A percentile compares a stretch with the other conserved stretches of the same genome.
These are phyloP conservation scores for Clitarchus hookeri DNA, from an alignment of 2,888 invertebrate species.

Conservation along the genomic window DNA sequence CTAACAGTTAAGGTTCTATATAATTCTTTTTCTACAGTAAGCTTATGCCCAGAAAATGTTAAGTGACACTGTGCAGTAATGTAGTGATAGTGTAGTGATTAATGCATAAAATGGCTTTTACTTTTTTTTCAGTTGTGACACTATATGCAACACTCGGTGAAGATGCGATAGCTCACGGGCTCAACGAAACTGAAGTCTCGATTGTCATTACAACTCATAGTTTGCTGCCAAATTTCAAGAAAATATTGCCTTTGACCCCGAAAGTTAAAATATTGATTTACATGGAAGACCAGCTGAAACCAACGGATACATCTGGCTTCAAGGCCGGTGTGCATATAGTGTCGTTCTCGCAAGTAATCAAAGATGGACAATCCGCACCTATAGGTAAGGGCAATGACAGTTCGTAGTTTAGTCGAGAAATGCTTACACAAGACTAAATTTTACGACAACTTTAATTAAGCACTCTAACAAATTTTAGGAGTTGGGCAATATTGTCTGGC, in stretches of 20 bases:
- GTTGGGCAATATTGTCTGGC: no score
- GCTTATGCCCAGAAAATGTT: no score
- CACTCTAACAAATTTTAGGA: no score
- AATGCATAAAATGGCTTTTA: conserved; percentile 33
- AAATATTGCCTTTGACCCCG: conserved; percentile 73
- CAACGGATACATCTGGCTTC: conserved; percentile 70
- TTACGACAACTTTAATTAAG: no score
- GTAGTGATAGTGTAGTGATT: no score
- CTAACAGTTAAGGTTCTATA: no score
- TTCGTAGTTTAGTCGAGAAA: no score
- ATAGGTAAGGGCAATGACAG: conserved; percentile 41
- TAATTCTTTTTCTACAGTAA: no score
- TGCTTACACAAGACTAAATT: no score
- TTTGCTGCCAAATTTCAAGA: conserved; percentile 86
- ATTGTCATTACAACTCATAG: conserved; percentile 93
- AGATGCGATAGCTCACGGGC: conserved; percentile 94
- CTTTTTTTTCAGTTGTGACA: conserved; percentile 75
- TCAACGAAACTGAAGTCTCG: conserved; percentile 94
- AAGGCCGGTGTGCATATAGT: conserved; percentile 73
- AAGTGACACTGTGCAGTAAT: no score
- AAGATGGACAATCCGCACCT: conserved; percentile 56
- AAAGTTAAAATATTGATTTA: conserved; percentile 78
- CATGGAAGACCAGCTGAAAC: conserved; percentile 85
- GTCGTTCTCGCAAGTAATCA: conserved; percentile 73
- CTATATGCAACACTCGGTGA: conserved; percentile 97